Base-by-base conservation (phyloP, 1,140 invertebrate genomes). In the Hormaphis cornu region DNA sequence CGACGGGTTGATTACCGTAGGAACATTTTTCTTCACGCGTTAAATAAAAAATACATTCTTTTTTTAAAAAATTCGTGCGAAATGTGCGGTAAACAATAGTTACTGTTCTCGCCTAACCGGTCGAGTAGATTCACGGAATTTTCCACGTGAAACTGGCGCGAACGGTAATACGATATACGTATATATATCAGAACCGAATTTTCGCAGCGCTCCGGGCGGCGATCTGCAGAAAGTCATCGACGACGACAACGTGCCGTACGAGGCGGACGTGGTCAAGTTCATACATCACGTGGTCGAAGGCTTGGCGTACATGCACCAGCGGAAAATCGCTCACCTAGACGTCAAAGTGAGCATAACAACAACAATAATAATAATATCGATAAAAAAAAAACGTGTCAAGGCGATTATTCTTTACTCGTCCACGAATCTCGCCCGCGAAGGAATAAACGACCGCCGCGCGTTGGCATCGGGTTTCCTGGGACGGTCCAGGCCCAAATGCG, bases 241-340 rank as follows among this genome's bases (percentile, higher is more conserved):
- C 76, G 84, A 87, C 73, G 87, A 89, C 76, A 82, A 89, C 75
- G 84, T 86, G 46, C 84, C 88, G 56, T 82, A 84, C 72, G 88
- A 90, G 78, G 78, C 80, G 71, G 83, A 87, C 75, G 85, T 85
- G 33, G 80, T 83, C 26, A 85, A 86, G 76, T 82, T 88, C 74
- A 81, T 89, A 73, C 80, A 81, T 73, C 87, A 89, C 76, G 84
- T 89, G 69, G 80, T 89, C 52, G 84, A 87, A 77, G 88, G 85
- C 70, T 79, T 90, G 20, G 80, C 80, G 69, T 89, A 86, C 78
- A 81, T 90, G 71, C 88, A 90, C 79, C 82, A 84, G 50, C 82
- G 82, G 76, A 86, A 87, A 77, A 89, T 90, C 74, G 88, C 86
- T 72, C 88, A 90, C 80, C 82, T 90, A 74, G 88, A 89, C 77